A percentile compares a stretch with the other conserved stretches of the same genome.
phyloP scores from a whole-genome alignment of 2,888 invertebrate species.

The Parnassius orleans region DNA sequence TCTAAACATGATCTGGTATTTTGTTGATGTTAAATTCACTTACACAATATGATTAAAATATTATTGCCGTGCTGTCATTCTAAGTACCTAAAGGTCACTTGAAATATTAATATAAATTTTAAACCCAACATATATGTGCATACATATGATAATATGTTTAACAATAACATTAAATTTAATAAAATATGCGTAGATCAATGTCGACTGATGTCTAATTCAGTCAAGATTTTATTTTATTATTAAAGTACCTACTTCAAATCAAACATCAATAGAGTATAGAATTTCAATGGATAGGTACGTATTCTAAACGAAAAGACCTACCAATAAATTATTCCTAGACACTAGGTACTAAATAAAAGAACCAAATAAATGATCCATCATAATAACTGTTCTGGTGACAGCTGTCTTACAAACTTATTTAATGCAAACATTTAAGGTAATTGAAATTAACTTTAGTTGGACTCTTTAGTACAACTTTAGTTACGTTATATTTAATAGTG shows the following conservation, averaged over 20 bases:
- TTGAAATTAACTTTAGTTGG: slow-evolving; percentile 5
- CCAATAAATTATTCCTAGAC: too few relatives aligned
- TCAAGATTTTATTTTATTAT: too few relatives aligned
- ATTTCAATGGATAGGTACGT: too few relatives aligned
- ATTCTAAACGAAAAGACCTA: too few relatives aligned
- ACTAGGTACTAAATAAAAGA: too few relatives aligned
- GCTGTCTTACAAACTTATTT: background rate
- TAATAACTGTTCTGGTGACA: background rate
- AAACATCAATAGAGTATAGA: too few relatives aligned
- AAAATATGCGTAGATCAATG: slow-evolving; percentile 3
- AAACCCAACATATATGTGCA: background rate
- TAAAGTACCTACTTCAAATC: too few relatives aligned
- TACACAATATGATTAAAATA: background rate
- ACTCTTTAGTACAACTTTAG: background rate
- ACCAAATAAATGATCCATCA: too few relatives aligned
- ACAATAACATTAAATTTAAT: too few relatives aligned
- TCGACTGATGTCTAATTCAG: slow-evolving; percentile 2
- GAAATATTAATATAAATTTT: slow-evolving; percentile 3
- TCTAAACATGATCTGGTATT: slow-evolving; percentile 5
- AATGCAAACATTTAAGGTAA: background rate
- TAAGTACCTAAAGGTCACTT: slow-evolving; percentile 3
- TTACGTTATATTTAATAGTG: slow-evolving; percentile 2
- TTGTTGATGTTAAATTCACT: background rate
- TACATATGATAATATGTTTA: too few relatives aligned
- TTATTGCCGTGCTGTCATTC: background rate